Base-by-base conservation (phyloP, 2,888 invertebrate species). In the Latheticus oryzae region DNA sequence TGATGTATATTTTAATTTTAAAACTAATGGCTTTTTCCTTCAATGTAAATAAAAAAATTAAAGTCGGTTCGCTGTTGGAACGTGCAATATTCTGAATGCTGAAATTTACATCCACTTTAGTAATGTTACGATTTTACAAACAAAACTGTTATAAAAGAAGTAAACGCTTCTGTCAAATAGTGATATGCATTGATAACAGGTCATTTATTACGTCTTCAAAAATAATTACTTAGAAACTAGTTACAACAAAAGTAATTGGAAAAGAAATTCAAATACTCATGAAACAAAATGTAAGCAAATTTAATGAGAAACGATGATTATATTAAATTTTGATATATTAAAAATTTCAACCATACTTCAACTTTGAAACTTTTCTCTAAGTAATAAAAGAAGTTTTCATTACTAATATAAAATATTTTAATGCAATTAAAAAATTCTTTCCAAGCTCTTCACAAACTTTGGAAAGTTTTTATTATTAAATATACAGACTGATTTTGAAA, bases 1-100 rank as follows among this genome's bases (percentile, higher is more conserved):
- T 77, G 76, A 76, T 77, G 77, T 77, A 77, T 77, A 77, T 77
- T 77, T 77, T 77, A 76, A 77, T 77, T 77, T 77, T 73, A 74
- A 75, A 76, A 76, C 76, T 77, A 77, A 76, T 75, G 76, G 75
- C 67, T 67, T 70, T 71, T 73, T 70, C 73, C 72, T 72, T 68
- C 72, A 70, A 73, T 74, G 73, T 73, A 71, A 75, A 75, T 74
- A 74, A 73, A 75, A 75, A 74, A 74, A 70, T 72, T 69, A 70
- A 72, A 72, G 58, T 65, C 64, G 64, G 60, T 33, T 21, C 32
- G 65, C 65, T 59, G 62, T 60, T 64, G 58, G 62, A 68, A 66
- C 65, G 67, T 63, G 62, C 65, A 66, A 69, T 69, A 72, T 71
- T 67, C 67, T 67, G 68, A 72, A 69, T 68, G 67, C 37, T 67